Evolutionary conservation across 2,888 invertebrate species (phyloP).

Genomic region (Odontothrips loti): DNA sequence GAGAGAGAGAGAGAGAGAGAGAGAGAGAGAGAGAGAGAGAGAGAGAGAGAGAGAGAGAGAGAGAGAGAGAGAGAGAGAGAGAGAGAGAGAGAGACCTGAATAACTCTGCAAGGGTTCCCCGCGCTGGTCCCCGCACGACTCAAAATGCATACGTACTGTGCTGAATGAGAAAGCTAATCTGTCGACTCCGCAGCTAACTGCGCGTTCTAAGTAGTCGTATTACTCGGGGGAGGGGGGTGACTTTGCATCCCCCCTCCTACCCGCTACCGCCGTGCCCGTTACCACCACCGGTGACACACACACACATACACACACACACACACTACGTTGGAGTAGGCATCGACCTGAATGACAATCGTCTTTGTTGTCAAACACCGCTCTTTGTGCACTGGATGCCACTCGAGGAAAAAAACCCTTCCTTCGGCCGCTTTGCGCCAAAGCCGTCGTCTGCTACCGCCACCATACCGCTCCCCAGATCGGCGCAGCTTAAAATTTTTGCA

Average conservation of each 20-base stretch:
- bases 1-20: no score
- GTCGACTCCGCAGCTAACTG: background rate
- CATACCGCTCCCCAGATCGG: background rate
- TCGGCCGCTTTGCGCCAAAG: background rate
- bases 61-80: no score
- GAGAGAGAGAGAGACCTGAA: no score
- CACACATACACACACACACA: no score
- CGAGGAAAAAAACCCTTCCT: conserved; percentile 1
- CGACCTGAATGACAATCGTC: conserved; percentile 18
- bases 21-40: no score
- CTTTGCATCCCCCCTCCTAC: background rate
- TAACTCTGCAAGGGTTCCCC: no score
- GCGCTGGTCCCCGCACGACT: no score
- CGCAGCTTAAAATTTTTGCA: conserved; percentile 4
- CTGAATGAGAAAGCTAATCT: background rate
- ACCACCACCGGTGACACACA: background rate
- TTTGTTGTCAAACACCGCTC: conserved; percentile 21
- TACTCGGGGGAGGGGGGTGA: conserved; percentile 5
- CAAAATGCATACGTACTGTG: background rate
- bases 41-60: no score
- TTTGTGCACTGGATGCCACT: conserved; percentile 7
- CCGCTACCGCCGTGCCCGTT: background rate
- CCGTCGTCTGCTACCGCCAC: background rate
- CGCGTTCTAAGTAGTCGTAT: conserved; percentile 5
- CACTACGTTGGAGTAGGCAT: background rate